A percentile compares a stretch with the other conserved stretches of the same genome.
Conservation (phyloP, 2,888 invertebrate species). For the Pyrocoelia pectoralis region DNA sequence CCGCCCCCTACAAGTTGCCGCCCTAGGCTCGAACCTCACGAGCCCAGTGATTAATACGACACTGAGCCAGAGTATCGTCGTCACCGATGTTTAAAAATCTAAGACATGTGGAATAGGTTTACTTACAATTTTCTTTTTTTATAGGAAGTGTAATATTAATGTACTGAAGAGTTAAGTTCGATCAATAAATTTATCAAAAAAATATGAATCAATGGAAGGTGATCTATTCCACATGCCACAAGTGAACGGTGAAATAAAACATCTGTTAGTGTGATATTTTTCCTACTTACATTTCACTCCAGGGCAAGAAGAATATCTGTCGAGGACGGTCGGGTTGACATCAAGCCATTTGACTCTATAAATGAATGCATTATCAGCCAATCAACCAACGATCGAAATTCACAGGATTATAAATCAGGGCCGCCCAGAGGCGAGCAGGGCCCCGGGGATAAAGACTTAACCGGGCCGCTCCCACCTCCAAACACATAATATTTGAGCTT, state of each 20-base stretch:
- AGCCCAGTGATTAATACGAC: no score
- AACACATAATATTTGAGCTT: no score
- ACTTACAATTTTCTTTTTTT: constrained; percentile 19
- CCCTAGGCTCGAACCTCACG: no score
- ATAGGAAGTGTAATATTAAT: constrained; percentile 22
- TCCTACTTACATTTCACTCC: constrained; percentile 40
- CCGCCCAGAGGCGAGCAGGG: no score
- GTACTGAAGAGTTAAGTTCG: constrained; percentile 42
- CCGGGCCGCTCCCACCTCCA: no score
- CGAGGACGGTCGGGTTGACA: constrained; percentile 79
- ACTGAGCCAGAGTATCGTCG: constrained; percentile 54
- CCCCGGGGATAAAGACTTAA: no score
- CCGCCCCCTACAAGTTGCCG: no score
- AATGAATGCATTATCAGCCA: constrained; percentile 15
- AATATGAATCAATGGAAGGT: constrained; percentile 30
- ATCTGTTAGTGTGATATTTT: constrained; percentile 37
- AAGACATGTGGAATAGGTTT: constrained; percentile 38
- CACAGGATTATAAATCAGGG: constrained; percentile 67
- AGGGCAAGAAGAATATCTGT: constrained; percentile 84
- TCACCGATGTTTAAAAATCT: constrained; percentile 51
- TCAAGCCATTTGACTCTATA: constrained; percentile 53
- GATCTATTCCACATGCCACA: constrained; percentile 56
- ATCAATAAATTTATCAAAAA: constrained; percentile 22
- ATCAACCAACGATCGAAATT: constrained; percentile 22
- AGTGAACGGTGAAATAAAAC: constrained; percentile 51